Percentiles rank a stretch among this genome's conserved stretches.
phyloP scores from a whole-genome alignment of 2,113 vertebrate species.

The Oostethus manadensis region DNA sequence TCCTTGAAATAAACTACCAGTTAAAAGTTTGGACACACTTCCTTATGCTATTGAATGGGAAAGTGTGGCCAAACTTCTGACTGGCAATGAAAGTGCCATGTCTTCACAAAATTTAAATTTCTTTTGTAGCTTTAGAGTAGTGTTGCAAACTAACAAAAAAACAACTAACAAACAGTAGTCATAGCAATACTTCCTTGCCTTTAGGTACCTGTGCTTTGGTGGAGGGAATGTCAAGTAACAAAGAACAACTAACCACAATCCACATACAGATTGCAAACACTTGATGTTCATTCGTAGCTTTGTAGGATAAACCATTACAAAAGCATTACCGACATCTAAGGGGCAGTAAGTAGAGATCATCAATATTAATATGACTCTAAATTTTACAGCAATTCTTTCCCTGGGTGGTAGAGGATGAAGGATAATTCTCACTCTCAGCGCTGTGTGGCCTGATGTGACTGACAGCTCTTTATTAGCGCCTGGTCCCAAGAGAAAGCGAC shows the following conservation, averaged over 20 bases:
- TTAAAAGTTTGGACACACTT: no score
- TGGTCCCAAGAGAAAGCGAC: constrained; percentile 12
- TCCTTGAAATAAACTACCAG: no score
- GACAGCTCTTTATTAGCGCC: constrained; percentile 24
- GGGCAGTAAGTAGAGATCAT: constrained; percentile 44
- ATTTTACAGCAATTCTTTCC: constrained; percentile 44
- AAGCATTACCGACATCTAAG: constrained; percentile 34
- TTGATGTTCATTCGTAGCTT: neutral
- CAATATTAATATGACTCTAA: constrained; percentile 56
- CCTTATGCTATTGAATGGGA: no score
- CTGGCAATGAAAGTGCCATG: no score
- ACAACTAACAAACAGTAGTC: no score
- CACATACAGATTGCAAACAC: constrained; percentile 19
- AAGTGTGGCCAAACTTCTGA: no score
- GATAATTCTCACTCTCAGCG: constrained; percentile 25
- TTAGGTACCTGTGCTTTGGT: no score
- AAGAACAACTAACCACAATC: constrained; percentile 11
- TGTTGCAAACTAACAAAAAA: no score
- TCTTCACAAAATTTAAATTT: no score
- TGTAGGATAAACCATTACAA: constrained; percentile 31
- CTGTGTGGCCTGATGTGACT: constrained; percentile 18
- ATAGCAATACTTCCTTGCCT: no score
- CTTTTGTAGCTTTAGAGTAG: no score
- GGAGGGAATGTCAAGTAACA: no score
- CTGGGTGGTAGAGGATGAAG: constrained; percentile 2